Percentiles rank a stretch among this genome's conserved stretches.
phyloP scores from a whole-genome alignment of 2,113 vertebrate genomes.

The Nothobranchius kuhntae region DNA sequence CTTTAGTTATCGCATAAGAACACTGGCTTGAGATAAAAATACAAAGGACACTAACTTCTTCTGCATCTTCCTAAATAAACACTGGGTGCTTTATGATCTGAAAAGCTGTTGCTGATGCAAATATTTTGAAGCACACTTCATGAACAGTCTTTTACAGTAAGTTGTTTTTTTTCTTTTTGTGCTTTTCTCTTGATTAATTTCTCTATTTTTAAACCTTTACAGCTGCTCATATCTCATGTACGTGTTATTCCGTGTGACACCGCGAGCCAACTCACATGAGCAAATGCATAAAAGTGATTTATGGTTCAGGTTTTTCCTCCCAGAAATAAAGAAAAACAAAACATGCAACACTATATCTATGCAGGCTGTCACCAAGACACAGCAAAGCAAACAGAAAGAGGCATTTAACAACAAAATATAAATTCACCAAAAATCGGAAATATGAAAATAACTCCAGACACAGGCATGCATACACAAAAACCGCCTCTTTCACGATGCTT shows the following conservation, averaged over 20 bases:
- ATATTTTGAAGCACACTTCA: not conserved
- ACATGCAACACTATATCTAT: not conserved
- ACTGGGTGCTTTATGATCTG: too few species aligned
- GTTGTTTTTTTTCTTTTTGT: not conserved
- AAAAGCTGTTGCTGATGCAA: too few species aligned
- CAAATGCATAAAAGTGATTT: conserved; percentile 21
- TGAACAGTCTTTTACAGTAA: not conserved
- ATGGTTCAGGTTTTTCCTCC: conserved; percentile 15
- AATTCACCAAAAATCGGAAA: not conserved
- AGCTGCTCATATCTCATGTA: not conserved
- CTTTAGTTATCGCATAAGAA: conserved; percentile 20
- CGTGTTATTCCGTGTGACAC: conserved; percentile 5
- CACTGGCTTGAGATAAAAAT: too few species aligned
- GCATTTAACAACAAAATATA: not conserved
- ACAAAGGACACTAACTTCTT: not conserved
- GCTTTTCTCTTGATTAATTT: not conserved
- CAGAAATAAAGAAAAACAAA: not conserved
- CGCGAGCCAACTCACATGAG: not conserved
- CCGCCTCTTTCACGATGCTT: conserved; percentile 23
- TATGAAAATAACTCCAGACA: conserved; percentile 27
- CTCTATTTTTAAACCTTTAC: conserved; percentile 13
- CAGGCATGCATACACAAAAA: not conserved
- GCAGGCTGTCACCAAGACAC: not conserved
- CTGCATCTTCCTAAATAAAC: not conserved
- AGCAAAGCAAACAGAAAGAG: not conserved